These are phyloP conservation scores for Platerodrilus igneus DNA, from an alignment of 2,888 invertebrate genomes.

Conservation along the genomic window DNA sequence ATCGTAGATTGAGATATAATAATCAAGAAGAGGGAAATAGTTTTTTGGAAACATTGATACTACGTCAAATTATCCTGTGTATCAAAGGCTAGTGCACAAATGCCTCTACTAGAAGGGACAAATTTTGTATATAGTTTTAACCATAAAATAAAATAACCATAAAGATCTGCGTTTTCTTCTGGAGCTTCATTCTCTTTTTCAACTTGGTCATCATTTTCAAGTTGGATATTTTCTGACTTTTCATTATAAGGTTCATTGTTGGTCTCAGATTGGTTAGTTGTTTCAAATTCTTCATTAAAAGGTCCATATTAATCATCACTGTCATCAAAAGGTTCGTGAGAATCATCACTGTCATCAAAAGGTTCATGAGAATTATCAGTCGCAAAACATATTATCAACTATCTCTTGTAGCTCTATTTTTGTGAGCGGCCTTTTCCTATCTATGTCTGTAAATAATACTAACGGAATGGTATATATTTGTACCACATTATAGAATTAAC, in stretches of 20 bases:
- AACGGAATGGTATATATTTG: conserved; percentile 2
- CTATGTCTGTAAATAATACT: conserved; percentile 4
- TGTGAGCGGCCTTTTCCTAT: conserved; percentile 6
- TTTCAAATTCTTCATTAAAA: conserved; percentile 5
- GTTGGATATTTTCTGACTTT: conserved; percentile 3
- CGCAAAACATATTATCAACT: background rate
- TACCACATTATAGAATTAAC: conserved; percentile 1
- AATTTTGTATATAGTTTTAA: conserved; percentile 10
- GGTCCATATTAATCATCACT: background rate
- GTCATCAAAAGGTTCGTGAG: conserved; percentile 2
- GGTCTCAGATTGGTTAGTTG: conserved; percentile 1
- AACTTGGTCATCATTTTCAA: conserved; percentile 1
- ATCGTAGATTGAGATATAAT: conserved; percentile 8
- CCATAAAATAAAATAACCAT: conserved; percentile 12
- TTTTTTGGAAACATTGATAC: conserved; percentile 2
- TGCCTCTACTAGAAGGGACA: conserved; percentile 8
- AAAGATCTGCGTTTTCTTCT: conserved; percentile 3
- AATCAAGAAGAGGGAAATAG: conserved; percentile 7
- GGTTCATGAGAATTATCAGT: no score
- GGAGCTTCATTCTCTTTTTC: conserved; percentile 4
- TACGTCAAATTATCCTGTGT: conserved; percentile 2
- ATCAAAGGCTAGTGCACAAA: background rate
- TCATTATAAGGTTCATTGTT: conserved; percentile 7
- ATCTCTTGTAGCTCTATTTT: conserved; percentile 2
- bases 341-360: background rate